Conservation (phyloP, 2,797 vertebrate species). For the Oceanodroma leucorhoa region DNA sequence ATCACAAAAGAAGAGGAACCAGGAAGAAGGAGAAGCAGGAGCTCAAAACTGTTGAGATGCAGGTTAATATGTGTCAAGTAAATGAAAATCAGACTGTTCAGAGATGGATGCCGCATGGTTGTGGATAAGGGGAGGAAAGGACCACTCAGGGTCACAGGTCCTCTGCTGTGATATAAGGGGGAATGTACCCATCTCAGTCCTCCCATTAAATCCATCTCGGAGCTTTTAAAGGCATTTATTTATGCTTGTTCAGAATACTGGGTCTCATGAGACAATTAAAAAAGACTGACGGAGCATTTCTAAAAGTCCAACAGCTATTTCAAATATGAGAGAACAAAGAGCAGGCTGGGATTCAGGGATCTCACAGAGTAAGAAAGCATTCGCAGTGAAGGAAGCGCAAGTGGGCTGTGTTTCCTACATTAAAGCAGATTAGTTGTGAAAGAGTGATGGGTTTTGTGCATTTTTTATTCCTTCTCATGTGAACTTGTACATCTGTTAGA, state of each 20-base stretch:
- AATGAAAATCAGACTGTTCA: neutral
- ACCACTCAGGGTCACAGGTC: neutral
- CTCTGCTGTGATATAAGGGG: neutral
- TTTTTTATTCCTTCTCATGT: slow-evolving; percentile 38
- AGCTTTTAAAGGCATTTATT: slow-evolving; percentile 16
- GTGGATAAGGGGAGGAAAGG: neutral
- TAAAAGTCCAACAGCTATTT: slow-evolving; percentile 24
- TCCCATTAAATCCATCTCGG: neutral
- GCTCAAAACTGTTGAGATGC: neutral
- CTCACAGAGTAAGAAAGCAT: neutral
- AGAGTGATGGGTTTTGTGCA: neutral
- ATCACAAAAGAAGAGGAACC: neutral
- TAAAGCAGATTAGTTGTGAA: slow-evolving; percentile 46
- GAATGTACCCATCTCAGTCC: neutral
- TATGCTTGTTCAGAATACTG: slow-evolving; percentile 1
- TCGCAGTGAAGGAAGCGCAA: neutral
- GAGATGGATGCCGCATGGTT: neutral
- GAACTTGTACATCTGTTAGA: slow-evolving; percentile 55
- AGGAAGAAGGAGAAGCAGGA: neutral
- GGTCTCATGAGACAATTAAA: slow-evolving; percentile 40
- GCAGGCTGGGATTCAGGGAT: slow-evolving; percentile 17
- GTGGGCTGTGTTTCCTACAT: slow-evolving; percentile 5
- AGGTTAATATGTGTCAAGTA: neutral
- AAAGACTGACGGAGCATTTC: slow-evolving; percentile 2
- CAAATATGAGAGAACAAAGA: slow-evolving; percentile 47